Conservation (phyloP, 2,113 vertebrate genomes). For the Cheirogaleus medius region DNA sequence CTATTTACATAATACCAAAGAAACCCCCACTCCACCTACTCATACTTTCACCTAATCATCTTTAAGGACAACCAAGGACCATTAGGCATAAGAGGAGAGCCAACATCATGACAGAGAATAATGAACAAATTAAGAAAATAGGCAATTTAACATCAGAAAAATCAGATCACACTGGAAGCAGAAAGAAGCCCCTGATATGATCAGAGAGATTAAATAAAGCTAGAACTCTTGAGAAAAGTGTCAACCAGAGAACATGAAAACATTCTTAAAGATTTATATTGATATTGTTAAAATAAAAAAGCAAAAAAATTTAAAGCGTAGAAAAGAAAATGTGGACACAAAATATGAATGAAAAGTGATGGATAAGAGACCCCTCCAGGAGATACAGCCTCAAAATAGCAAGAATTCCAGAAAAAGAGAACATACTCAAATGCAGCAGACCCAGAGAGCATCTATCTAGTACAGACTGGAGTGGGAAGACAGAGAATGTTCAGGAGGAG, state of each 20-base stretch:
- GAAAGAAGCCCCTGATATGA: neutral
- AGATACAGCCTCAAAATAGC: neutral
- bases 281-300: neutral
- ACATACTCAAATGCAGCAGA: neutral
- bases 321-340: neutral
- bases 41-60: neutral
- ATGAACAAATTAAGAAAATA: neutral
- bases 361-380: neutral
- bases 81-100: neutral
- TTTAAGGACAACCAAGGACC: neutral
- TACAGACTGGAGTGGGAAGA: neutral
- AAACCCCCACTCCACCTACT: neutral
- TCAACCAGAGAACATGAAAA: neutral
- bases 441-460: rapidly evolving
- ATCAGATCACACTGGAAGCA: neutral
- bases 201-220: neutral
- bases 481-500: neutral
- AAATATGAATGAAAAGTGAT: neutral
- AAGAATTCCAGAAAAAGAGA: neutral
- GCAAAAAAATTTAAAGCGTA: neutral
- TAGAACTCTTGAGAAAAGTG: neutral
- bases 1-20: neutral
- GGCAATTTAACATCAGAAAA: neutral
- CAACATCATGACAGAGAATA: neutral
- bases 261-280: neutral